A percentile compares a stretch with the other conserved stretches of the same genome.
Conservation (phyloP, 2,888 invertebrate genomes). For the Amphipoea lucens region DNA sequence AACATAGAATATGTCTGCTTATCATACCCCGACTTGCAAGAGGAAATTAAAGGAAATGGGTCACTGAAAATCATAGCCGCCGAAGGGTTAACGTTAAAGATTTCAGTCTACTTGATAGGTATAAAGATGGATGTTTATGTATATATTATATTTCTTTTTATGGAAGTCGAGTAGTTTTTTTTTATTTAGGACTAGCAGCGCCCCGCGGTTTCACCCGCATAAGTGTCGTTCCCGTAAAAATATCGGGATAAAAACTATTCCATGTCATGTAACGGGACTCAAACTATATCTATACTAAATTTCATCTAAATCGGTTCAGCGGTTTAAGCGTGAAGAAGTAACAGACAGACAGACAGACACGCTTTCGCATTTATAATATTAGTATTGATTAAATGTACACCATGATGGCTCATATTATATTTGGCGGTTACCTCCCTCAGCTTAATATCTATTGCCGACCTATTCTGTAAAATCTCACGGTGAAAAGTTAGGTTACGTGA, state of each 20-base stretch:
- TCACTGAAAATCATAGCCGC: slow-evolving; percentile 46
- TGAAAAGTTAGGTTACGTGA: not conserved
- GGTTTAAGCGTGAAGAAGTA: too few relatives aligned
- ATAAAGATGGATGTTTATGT: slow-evolving; percentile 12
- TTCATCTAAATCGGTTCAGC: too few relatives aligned
- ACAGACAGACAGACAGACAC: too few relatives aligned
- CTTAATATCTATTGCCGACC: not conserved
- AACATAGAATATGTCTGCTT: slow-evolving; percentile 21
- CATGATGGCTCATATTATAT: not conserved
- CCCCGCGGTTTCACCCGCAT: too few relatives aligned
- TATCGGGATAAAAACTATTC: too few relatives aligned
- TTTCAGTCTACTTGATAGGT: slow-evolving; percentile 11
- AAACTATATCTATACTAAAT: too few relatives aligned
- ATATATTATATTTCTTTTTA: not conserved
- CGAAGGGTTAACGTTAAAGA: slow-evolving; percentile 35
- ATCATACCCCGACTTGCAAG: slow-evolving; percentile 44
- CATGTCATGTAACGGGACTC: too few relatives aligned
- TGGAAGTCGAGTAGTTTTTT: not conserved
- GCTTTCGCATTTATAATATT: too few relatives aligned
- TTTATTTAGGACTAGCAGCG: not conserved
- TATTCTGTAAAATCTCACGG: not conserved
- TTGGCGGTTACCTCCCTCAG: not conserved
- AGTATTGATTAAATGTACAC: not conserved
- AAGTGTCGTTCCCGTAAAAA: too few relatives aligned
- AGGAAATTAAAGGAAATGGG: slow-evolving; percentile 60